Percentiles rank a stretch among this genome's conserved stretches.
phyloP scores from a whole-genome alignment of 2,797 vertebrate species.

The Anabas testudineus region DNA sequence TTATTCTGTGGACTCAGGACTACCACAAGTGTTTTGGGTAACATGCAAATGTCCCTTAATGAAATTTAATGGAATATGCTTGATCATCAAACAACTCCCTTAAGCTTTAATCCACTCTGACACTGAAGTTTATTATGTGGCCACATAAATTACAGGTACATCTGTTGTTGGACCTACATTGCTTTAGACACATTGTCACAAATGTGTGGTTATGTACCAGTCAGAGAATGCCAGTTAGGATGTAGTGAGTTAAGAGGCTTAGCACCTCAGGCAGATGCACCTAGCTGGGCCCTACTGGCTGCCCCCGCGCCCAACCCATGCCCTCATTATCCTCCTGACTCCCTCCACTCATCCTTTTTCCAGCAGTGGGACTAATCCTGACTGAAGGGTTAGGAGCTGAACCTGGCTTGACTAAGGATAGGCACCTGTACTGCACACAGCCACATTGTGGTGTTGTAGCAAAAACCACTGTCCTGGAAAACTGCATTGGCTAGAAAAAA shows the following conservation, averaged over 20 bases:
- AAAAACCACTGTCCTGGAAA: background rate
- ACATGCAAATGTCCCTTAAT: constrained; percentile 43
- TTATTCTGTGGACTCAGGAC: constrained; percentile 46
- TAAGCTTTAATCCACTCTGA: constrained; percentile 36
- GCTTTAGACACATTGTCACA: constrained; percentile 35
- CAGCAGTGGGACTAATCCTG: constrained; percentile 69
- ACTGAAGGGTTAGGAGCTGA: constrained; percentile 45
- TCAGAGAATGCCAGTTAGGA: constrained; percentile 51
- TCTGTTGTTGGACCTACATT: constrained; percentile 33
- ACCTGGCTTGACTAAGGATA: constrained; percentile 34
- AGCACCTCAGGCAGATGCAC: constrained; percentile 68
- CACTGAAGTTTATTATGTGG: constrained; percentile 33
- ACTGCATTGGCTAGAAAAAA: background rate
- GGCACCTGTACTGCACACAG: constrained; percentile 24
- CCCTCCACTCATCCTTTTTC: constrained; percentile 64
- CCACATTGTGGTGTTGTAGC: constrained; percentile 8
- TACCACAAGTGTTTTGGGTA: constrained; percentile 38
- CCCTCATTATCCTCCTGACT: constrained; percentile 77
- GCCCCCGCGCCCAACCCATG: constrained; percentile 65
- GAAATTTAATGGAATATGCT: constrained; percentile 33
- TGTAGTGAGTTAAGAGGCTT: constrained; percentile 70
- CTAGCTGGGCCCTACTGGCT: constrained; percentile 68
- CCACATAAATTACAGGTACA: constrained; percentile 59
- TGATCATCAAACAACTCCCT: constrained; percentile 45
- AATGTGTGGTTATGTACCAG: constrained; percentile 43